Conservation (phyloP, 2,888 invertebrate species). For the Cataglyphis rosenhaueri region DNA sequence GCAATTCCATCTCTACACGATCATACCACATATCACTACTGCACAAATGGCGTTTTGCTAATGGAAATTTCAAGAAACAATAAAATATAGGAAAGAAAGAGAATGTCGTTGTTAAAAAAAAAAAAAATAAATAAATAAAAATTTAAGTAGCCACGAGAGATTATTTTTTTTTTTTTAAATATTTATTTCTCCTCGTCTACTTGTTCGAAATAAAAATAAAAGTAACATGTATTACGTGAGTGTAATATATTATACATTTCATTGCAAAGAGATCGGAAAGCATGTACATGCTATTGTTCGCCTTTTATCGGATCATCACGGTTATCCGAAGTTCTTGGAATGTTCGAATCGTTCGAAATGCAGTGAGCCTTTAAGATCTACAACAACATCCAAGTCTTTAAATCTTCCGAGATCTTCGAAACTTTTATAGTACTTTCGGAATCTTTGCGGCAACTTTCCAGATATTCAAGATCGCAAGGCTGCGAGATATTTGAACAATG, state of each 20-base stretch:
- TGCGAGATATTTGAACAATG: slow-evolving; percentile 47
- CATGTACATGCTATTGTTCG: not conserved
- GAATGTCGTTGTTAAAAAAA: not conserved
- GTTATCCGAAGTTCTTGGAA: slow-evolving; percentile 30
- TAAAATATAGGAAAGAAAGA: not conserved
- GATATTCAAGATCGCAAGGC: slow-evolving; percentile 42
- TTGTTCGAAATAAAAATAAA: not conserved
- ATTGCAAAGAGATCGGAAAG: not conserved
- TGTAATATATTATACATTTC: not conserved
- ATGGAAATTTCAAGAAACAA: not conserved
- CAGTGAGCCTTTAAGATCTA: slow-evolving; percentile 45
- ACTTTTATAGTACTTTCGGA: slow-evolving; percentile 43
- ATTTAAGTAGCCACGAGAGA: not conserved
- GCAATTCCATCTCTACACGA: slow-evolving; percentile 10
- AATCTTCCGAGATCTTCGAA: slow-evolving; percentile 42
- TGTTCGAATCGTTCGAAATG: slow-evolving; percentile 37
- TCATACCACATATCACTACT: not conserved
- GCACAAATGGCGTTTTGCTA: not conserved
- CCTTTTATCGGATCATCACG: slow-evolving; percentile 32
- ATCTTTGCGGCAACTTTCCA: slow-evolving; percentile 29
- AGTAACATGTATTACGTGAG: not conserved
- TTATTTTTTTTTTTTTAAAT: not conserved
- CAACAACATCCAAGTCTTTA: slow-evolving; percentile 49
- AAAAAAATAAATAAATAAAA: not conserved
- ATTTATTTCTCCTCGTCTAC: not conserved